Conservation (phyloP, 2,113 vertebrate genomes). For the Tricholaema leucomelas region DNA sequence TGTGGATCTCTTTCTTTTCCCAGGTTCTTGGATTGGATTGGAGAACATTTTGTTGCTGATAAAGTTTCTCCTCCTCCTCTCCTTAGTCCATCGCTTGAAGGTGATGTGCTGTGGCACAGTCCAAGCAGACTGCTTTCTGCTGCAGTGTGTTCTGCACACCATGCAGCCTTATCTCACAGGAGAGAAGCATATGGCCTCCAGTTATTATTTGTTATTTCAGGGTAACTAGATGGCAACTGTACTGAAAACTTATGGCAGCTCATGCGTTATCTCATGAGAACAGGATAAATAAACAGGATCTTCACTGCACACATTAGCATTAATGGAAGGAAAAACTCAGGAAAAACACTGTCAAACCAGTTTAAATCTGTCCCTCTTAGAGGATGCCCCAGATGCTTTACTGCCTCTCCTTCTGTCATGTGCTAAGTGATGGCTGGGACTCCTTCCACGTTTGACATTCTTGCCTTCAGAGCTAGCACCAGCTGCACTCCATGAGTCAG, state of each 20-base stretch:
- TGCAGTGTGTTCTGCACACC: neutral
- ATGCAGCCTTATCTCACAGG: neutral
- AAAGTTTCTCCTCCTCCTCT: neutral
- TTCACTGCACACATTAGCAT: neutral
- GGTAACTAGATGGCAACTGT: conserved; percentile 18
- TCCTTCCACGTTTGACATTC: neutral
- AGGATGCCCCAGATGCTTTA: conserved; percentile 20
- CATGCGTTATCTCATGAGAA: conserved; percentile 19
- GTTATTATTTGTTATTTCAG: conserved; percentile 29
- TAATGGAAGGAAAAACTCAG: conserved; percentile 32
- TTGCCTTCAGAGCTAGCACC: neutral
- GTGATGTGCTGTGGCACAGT: neutral
- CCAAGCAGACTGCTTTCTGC: neutral
- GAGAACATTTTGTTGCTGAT: neutral
- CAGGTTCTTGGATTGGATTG: neutral
- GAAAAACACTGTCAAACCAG: conserved; percentile 8
- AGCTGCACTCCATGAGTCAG: conserved; percentile 17
- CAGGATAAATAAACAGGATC: conserved; percentile 17
- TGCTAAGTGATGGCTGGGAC: neutral
- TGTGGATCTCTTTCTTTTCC: neutral
- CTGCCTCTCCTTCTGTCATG: neutral
- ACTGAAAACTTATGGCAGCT: conserved; percentile 35
- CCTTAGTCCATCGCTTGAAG: neutral
- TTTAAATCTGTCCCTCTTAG: conserved; percentile 3
- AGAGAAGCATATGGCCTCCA: neutral